Percentiles rank a stretch among this genome's conserved stretches.
Evolutionary conservation across 2,888 invertebrate species (phyloP).

Genomic region (Diloba caeruleocephala): DNA sequence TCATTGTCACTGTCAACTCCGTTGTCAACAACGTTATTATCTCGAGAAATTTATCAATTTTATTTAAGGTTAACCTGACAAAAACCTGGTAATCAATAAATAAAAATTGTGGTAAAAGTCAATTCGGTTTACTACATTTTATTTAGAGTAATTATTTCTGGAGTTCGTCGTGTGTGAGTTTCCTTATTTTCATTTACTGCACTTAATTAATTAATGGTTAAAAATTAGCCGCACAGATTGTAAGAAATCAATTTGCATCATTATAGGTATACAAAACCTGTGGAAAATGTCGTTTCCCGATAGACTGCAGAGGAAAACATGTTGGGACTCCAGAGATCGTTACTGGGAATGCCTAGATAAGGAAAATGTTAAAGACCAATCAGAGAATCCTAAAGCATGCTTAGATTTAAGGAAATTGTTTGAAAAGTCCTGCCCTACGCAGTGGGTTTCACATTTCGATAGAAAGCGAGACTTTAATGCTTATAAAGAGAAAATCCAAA

Average conservation of each 20-base stretch:
- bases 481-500: constrained; percentile 96
- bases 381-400: constrained; percentile 89
- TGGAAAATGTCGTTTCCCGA: constrained; percentile 93
- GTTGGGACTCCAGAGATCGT: constrained; percentile 95
- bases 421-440: constrained; percentile 93
- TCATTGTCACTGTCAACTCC: not conserved
- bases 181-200: constrained; percentile 19
- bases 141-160: constrained; percentile 53
- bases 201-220: constrained; percentile 20
- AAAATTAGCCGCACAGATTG: constrained; percentile 19
- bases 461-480: constrained; percentile 95
- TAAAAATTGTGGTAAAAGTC: constrained; percentile 44
- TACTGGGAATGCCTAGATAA: constrained; percentile 97
- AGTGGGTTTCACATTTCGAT: constrained; percentile 98
- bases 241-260: constrained; percentile 59
- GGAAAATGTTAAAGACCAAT: constrained; percentile 90
- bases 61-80: constrained; percentile 34
- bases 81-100: constrained; percentile 23
- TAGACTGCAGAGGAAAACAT: constrained; percentile 93
- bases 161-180: constrained; percentile 51
- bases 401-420: constrained; percentile 92
- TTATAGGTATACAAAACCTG: constrained; percentile 76
- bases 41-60: not conserved
- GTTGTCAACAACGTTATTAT: not conserved
- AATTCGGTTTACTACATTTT: constrained; percentile 25